These are phyloP conservation scores for Notothenia rossii DNA, from an alignment of 2,113 vertebrate genomes.

Conservation along the genomic window DNA sequence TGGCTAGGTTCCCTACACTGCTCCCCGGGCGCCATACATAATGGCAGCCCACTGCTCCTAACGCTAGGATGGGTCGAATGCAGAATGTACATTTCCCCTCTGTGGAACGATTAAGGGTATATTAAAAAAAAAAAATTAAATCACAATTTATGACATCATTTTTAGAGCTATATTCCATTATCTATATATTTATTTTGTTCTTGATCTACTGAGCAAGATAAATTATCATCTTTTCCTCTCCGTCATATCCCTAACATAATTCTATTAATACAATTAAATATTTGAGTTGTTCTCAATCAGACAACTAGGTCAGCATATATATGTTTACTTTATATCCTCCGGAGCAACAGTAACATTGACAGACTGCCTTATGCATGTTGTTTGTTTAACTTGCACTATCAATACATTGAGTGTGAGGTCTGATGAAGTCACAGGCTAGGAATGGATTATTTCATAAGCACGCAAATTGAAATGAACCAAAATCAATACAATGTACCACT, in stretches of 20 bases:
- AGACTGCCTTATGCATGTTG: neutral
- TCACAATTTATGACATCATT: neutral
- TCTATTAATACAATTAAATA: neutral
- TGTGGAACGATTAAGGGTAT: too few species aligned
- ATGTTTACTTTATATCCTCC: neutral
- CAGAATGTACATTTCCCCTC: too few species aligned
- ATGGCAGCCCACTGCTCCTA: too few species aligned
- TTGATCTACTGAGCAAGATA: neutral
- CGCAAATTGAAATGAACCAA: neutral
- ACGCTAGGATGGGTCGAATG: too few species aligned
- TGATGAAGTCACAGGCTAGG: neutral
- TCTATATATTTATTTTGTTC: neutral
- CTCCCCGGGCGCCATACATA: too few species aligned
- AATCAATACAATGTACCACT: slow-evolving; percentile 12
- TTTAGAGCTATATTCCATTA: neutral
- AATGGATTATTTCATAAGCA: slow-evolving; percentile 8
- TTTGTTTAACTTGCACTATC: neutral
- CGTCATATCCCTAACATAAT: neutral
- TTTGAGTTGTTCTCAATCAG: neutral
- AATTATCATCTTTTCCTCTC: neutral
- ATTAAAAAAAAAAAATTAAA: neutral
- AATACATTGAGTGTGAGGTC: neutral
- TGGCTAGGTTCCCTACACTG: too few species aligned
- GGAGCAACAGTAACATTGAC: neutral
- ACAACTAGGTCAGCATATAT: neutral